Base-by-base conservation (phyloP, 2,888 invertebrate genomes). In the Xanthostigma xanthostigma region DNA sequence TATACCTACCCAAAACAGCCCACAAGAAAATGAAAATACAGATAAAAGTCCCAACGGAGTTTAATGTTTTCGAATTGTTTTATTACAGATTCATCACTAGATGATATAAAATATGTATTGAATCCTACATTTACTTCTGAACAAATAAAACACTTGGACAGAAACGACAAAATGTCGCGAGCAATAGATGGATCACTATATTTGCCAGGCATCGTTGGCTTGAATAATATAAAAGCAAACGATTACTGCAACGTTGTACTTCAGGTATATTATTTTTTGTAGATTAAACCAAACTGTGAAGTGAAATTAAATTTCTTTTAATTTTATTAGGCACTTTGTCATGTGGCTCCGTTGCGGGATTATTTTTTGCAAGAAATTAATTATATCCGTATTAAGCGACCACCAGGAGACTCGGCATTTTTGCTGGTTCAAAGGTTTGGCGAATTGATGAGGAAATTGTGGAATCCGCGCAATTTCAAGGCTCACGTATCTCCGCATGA, bases 401-500 rank as follows among this genome's bases (percentile, higher is more conserved):
- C 96, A 0, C 95, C 97, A 0, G 97, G 97, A 0, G 96, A 97
- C 67, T 94, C 91, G 2, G 83, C 86, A 49, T 91, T 90, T 62
- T 75, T 94, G 34, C 70, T 99, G 43, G 93, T 95, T 0, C 90
- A 91, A 62, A 70, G 84, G 60, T 97, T 95, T 65, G 97, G 97
- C 0, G 97, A 98, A 64, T 71, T 98, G 34, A 79, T 97, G 70
- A 74, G 98, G 13, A 99, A 99, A 65, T 72, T 99, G 58, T 99
- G 98, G 98, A 98, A 99, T 68, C 96, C 97, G 0, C 75, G 94
- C 39, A 97, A 97, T 61, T 99, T 99, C 64, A 98, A 99, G 68
- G 90, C 97, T 1, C 99, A 99, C 62, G 99, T 99, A 0, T 96
- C 95, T 14, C 99, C 99, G 0, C 99, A 99, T 64, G 98, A 99